These are phyloP conservation scores for Ormia ochracea DNA, from an alignment of 2,888 invertebrate genomes.

Conservation along the genomic window DNA sequence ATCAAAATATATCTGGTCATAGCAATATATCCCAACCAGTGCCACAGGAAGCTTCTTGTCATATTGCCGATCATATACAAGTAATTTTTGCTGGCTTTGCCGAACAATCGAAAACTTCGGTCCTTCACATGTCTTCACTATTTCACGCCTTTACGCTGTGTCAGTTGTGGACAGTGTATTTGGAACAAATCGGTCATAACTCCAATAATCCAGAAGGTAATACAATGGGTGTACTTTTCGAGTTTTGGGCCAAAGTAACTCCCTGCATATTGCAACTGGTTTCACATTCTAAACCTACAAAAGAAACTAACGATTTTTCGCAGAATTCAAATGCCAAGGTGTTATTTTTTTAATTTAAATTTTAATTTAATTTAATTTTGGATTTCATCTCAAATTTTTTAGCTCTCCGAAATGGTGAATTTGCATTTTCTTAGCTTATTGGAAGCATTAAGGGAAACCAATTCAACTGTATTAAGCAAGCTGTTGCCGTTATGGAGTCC, in stretches of 20 bases:
- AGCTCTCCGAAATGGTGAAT: conserved; percentile 98
- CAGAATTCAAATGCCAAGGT: conserved; percentile 68
- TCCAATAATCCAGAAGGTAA: conserved; percentile 85
- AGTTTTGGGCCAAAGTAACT: conserved; percentile 99
- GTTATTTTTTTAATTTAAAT: neutral
- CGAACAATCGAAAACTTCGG: conserved; percentile 94
- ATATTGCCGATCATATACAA: conserved; percentile 98
- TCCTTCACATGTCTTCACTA: conserved; percentile 95
- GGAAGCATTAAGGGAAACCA: conserved; percentile 96
- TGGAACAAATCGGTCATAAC: conserved; percentile 89
- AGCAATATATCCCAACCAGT: conserved; percentile 84
- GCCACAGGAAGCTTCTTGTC: conserved; percentile 96
- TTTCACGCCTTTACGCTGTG: conserved; percentile 98
- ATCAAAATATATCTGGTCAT: conserved; percentile 64
- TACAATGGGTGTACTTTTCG: conserved; percentile 90
- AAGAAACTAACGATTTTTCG: conserved; percentile 72
- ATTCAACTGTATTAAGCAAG: conserved; percentile 93
- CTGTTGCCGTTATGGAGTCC: conserved; percentile 97
- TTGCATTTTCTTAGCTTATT: conserved; percentile 95
- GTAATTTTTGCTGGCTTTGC: conserved; percentile 96
- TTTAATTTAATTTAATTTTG: neutral
- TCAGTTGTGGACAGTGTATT: conserved; percentile 98
- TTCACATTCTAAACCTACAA: conserved; percentile 92
- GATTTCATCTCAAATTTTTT: conserved; percentile 51
- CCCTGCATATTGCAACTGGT: conserved; percentile 95